Base-by-base conservation (phyloP, 1,140 invertebrate species). In the Gonioctena quinquepunctata region DNA sequence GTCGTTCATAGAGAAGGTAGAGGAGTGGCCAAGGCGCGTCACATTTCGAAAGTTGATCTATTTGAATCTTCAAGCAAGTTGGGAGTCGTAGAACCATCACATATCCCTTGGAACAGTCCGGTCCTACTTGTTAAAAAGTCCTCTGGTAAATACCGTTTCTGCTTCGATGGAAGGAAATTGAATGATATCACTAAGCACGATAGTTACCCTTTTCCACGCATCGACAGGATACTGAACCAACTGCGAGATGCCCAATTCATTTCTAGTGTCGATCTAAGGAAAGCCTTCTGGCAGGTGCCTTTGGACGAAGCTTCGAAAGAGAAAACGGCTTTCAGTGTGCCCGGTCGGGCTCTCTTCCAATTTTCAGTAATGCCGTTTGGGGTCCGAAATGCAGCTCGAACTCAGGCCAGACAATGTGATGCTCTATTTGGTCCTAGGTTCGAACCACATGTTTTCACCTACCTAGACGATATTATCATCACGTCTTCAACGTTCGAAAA, bases 311-410 rank as follows among this genome's bases (percentile, higher is more conserved):
- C 23, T 18, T 75, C 75, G n/a, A 66, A 68, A 25, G 72, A 73
- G 57, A 77, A 79, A 59, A 86, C 84, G 0, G 81, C 79, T 2
- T 86, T 86, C 71, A 72, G 71, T 5, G 57, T 60, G 2, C 76
- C 82, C 1, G 80, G 79, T 13, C 72, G 78, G 56, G 80, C 79
- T 8, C 69, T 81, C 8, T 84, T 74, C 64, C 70, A 81, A 61
- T 83, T 81, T 66, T 73, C 61, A 7, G 76, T 80, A 1, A 54
- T 84, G 76, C 75, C 80, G 1, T 81, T 82, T 75, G 81, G 80
- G 8, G 33, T 83, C 0, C 62, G 52, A 8, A 82, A 80, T 72
- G 27, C 57, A 70, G 33, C 61, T 26, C 23, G 26, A 18, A 82
- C 78, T 2, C 82, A 83, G 68, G 76, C 80, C 28, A 49, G 79